Evolutionary conservation across 2,113 vertebrate species (phyloP), one percentile per base, ranked within the genome.

Genomic region (Psittacus erithacus): DNA sequence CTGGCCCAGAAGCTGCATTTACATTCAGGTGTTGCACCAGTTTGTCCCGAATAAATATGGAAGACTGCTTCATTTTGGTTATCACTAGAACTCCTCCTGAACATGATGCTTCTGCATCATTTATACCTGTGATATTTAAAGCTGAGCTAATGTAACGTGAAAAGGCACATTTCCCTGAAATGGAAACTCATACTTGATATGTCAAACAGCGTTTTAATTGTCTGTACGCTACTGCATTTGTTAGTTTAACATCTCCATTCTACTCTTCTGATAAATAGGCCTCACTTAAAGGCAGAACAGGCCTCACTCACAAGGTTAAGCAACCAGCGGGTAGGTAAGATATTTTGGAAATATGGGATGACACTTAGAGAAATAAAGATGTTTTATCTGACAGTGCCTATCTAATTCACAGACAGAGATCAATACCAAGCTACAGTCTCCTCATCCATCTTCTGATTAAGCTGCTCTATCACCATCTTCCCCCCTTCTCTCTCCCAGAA

Each of bases 361-460:
- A 86, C 70, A 82, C 31, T 63, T 44, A 79, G 53, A 93, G 81
- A 93, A 92, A 92, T 4, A 82, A 44, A 38, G 75, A 69, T 69
- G 52, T 73, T 90, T 79, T 68, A 73, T 73, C 85, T 86, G 82
- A 64, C 35, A 35, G 13, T n/a, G 24, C 41, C 74, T 39, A 82
- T 82, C 82, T 93, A 85, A 93, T 80, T 90, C 92, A 92, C 8
- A 7, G 88, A 62, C 68, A 69, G 60, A 92, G 95, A 95, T 86
- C 88, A 90, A 81, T 90, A 95, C 44, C 79, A 86, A 90, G 28
- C 68, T 53, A 52, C 41, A 1, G 0, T 49, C 55, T 71, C 68
- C 73, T 71, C 92, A 95, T 90, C 80, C 77, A 92, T 93, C 94
- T 95, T 93, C 69, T 84, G 88, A 93, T 86, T 81, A 75, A 82